Percentiles rank a stretch among this genome's conserved stretches.
Evolutionary conservation across 2,113 vertebrate genomes (phyloP).

Genomic region (Bubo bubo): DNA sequence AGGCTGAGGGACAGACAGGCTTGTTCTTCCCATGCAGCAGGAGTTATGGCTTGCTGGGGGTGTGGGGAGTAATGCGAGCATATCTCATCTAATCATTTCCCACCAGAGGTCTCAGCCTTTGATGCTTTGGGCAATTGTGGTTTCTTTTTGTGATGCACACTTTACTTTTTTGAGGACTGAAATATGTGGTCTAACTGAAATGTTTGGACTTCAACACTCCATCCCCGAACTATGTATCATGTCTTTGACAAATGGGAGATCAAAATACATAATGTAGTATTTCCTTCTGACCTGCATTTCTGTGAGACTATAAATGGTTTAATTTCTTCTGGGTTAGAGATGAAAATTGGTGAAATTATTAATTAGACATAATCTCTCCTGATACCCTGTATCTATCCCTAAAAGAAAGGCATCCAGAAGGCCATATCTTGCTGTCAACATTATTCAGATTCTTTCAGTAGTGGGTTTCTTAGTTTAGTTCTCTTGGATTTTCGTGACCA

Average conservation of each 20-base stretch:
- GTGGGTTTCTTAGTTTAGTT: not conserved
- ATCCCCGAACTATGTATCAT: not conserved
- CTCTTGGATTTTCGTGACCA: not conserved
- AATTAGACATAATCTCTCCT: not conserved
- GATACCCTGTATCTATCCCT: not conserved
- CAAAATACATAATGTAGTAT: not conserved
- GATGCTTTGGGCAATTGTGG: not conserved
- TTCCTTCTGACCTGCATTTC: not conserved
- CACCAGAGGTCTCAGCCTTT: not conserved
- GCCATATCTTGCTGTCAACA: not conserved
- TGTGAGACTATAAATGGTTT: not conserved
- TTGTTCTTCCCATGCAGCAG: not conserved
- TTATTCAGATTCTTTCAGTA: not conserved
- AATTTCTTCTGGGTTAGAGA: not conserved
- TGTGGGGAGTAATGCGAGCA: not conserved
- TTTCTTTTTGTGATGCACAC: not conserved
- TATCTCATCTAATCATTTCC: slow-evolving; percentile 1
- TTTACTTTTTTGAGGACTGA: not conserved
- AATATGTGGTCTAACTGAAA: not conserved
- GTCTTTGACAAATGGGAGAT: not conserved
- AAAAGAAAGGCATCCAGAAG: not conserved
- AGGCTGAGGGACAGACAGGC: not conserved
- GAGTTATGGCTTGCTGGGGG: not conserved
- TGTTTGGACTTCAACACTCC: not conserved
- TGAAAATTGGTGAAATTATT: not conserved